phyloP scores from a whole-genome alignment of 2,797 vertebrate genomes.

The Thripadectes ignobilis region DNA sequence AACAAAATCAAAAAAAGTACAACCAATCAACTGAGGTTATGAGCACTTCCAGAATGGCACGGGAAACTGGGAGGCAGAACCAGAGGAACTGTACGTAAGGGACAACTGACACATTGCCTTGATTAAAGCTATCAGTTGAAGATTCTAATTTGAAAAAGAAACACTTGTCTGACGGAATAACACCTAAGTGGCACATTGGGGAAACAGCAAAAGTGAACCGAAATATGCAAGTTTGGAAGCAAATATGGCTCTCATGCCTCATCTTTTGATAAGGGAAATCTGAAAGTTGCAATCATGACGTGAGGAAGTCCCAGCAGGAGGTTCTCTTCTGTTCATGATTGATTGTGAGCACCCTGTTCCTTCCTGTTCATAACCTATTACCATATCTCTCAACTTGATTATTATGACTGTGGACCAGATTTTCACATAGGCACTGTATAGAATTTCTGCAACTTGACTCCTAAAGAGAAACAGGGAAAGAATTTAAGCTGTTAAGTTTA shows the following conservation, averaged over 20 bases:
- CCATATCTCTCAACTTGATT: slow-evolving; percentile 14
- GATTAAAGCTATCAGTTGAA: slow-evolving; percentile 1
- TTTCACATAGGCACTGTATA: not conserved
- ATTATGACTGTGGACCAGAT: not conserved
- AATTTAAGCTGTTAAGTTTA: not conserved
- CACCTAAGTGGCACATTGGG: not conserved
- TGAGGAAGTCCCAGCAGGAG: slow-evolving; percentile 21
- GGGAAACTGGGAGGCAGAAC: not conserved
- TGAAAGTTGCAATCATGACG: slow-evolving; percentile 21
- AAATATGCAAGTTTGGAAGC: not conserved
- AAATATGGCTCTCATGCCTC: not conserved
- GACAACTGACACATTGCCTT: not conserved
- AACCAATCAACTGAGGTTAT: not conserved
- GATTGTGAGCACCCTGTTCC: not conserved
- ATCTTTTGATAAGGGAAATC: not conserved
- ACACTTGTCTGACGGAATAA: not conserved
- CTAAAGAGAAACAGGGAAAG: not conserved
- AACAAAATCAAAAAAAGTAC: slow-evolving; percentile 36
- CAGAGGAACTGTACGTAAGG: not conserved
- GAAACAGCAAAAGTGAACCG: not conserved
- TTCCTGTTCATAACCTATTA: slow-evolving; percentile 22
- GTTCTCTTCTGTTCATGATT: slow-evolving; percentile 35
- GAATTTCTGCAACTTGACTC: slow-evolving; percentile 26
- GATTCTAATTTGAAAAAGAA: not conserved
- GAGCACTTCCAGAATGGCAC: not conserved